Percentiles rank a stretch among this genome's conserved stretches.
phyloP scores from a whole-genome alignment of 2,888 invertebrate genomes.

The Limnephilus rhombicus region DNA sequence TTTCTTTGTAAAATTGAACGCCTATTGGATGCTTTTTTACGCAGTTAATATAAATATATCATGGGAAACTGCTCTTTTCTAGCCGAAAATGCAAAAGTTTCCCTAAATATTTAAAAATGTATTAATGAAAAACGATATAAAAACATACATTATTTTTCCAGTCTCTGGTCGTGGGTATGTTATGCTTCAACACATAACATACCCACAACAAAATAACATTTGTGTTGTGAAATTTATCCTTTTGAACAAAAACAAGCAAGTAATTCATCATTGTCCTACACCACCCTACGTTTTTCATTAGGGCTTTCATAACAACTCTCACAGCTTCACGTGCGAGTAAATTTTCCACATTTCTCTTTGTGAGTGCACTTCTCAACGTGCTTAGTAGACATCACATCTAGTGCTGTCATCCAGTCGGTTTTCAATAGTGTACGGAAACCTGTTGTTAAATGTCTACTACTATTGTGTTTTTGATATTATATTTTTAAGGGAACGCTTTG shows the following conservation, averaged over 20 bases:
- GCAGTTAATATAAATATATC: too few species aligned
- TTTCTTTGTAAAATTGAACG: too few species aligned
- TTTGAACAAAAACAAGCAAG: background rate
- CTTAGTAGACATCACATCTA: background rate
- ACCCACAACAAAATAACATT: too few species aligned
- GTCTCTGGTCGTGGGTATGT: too few species aligned
- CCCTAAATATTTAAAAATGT: too few species aligned
- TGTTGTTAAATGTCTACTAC: background rate
- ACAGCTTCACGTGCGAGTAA: background rate
- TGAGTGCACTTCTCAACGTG: background rate
- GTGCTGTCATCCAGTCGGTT: background rate
- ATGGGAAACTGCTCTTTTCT: too few species aligned
- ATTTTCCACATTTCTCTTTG: background rate
- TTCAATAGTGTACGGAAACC: too few species aligned
- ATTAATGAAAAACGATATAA: too few species aligned
- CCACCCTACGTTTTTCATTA: background rate
- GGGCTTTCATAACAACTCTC: background rate
- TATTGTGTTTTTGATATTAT: background rate
- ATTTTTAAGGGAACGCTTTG: background rate
- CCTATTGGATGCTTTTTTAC: too few species aligned
- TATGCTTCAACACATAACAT: too few species aligned
- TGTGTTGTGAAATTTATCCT: background rate
- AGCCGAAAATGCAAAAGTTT: too few species aligned
- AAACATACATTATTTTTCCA: too few species aligned
- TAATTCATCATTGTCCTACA: background rate